phyloP scores from a whole-genome alignment of 2,888 invertebrate genomes.

The Plagiodera versicolora region DNA sequence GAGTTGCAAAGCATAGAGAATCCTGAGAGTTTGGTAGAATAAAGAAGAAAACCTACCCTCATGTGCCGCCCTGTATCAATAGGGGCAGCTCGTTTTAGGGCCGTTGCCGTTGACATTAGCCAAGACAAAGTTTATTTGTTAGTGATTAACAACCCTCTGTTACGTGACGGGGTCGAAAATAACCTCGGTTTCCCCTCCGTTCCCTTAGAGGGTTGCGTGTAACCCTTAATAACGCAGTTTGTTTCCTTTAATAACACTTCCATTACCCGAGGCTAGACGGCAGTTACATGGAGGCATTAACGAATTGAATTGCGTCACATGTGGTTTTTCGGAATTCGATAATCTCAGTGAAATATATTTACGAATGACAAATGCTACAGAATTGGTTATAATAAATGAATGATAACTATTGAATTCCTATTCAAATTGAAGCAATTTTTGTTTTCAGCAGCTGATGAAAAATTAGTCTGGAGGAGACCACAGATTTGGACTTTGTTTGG shows the following conservation, averaged over 20 bases:
- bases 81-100: not conserved
- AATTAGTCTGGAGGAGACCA: too few relatives aligned
- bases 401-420: too few relatives aligned
- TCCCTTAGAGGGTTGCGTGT: conserved; percentile 13
- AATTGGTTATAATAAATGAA: too few relatives aligned
- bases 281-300: conserved; percentile 9
- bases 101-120: conserved; percentile 13
- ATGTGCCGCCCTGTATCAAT: not conserved
- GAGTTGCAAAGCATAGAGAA: too few relatives aligned
- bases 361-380: too few relatives aligned
- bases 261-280: conserved; percentile 13
- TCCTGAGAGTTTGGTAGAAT: too few relatives aligned
- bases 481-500: too few relatives aligned
- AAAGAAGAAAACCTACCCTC: not conserved
- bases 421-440: too few relatives aligned
- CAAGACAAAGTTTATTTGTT: conserved; percentile 12
- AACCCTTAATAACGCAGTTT: conserved; percentile 10
- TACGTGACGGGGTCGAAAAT: conserved; percentile 15
- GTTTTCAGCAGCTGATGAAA: too few relatives aligned
- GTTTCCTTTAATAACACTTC: conserved; percentile 11
- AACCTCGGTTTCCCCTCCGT: not conserved
- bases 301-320: conserved; percentile 1
- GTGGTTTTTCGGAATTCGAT: not conserved
- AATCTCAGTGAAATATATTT: not conserved
- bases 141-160: conserved; percentile 10